These are phyloP conservation scores for Drosophila pruinosa DNA, from an alignment of 1,140 invertebrate species.

Conservation along the genomic window DNA sequence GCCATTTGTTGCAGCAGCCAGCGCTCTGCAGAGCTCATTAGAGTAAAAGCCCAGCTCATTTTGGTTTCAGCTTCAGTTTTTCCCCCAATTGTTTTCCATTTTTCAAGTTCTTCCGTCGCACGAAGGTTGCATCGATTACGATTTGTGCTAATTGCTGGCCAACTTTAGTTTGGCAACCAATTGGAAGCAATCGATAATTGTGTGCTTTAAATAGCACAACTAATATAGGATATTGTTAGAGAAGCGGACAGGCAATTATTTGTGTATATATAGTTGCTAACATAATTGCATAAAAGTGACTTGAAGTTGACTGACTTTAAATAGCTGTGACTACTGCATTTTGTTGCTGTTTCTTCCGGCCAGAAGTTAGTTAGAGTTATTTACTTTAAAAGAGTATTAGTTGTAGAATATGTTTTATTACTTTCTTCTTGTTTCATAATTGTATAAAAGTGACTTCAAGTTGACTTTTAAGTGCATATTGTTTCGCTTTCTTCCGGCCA, in stretches of 20 bases:
- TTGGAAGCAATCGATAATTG: slow-evolving; percentile 27
- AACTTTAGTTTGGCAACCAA: slow-evolving; percentile 23
- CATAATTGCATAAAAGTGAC: no score
- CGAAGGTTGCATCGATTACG: slow-evolving; percentile 38
- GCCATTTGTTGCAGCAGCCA: slow-evolving; percentile 20
- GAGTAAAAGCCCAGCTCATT: slow-evolving; percentile 27
- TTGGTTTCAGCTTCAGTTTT: not conserved
- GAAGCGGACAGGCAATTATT: not conserved
- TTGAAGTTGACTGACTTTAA: no score
- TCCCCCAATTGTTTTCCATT: slow-evolving; percentile 8
- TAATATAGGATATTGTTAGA: not conserved
- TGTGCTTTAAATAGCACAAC: not conserved
- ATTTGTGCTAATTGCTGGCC: slow-evolving; percentile 56
- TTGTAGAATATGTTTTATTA: not conserved
- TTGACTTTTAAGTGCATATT: not conserved
- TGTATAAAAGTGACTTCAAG: not conserved
- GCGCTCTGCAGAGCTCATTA: slow-evolving; percentile 8
- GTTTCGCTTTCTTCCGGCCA: not conserved
- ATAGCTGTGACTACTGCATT: no score
- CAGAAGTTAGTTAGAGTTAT: no score
- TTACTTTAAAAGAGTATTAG: no score
- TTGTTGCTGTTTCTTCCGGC: no score
- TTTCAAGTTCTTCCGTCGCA: slow-evolving; percentile 56
- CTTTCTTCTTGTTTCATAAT: no score
- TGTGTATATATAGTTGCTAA: not conserved